These are phyloP conservation scores for Herminia tarsipennalis DNA, from an alignment of 2,888 invertebrate species.

Conservation along the genomic window DNA sequence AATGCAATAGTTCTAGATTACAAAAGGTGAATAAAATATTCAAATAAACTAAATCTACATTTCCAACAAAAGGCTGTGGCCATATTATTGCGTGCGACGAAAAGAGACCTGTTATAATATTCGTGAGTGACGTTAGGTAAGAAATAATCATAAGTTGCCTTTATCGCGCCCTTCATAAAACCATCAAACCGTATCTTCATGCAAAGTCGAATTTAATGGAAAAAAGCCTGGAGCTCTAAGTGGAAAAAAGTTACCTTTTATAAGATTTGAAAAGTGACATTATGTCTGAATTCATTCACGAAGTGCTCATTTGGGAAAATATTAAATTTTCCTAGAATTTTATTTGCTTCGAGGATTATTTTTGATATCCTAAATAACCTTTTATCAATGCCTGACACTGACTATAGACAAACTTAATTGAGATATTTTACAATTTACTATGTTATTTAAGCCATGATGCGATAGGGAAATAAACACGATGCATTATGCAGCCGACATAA, in stretches of 20 bases:
- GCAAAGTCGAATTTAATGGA: slow-evolving; percentile 44
- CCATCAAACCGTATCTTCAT: slow-evolving; percentile 39
- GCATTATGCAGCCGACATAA: too few species aligned
- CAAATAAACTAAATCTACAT: slow-evolving; percentile 2
- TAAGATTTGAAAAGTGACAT: slow-evolving; percentile 14
- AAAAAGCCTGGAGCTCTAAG: slow-evolving; percentile 23
- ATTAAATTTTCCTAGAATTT: background rate
- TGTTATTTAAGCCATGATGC: too few species aligned
- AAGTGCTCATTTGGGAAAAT: slow-evolving; percentile 2
- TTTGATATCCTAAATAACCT: too few species aligned
- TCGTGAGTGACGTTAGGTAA: slow-evolving; percentile 39
- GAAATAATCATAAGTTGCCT: slow-evolving; percentile 42
- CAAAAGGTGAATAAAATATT: background rate
- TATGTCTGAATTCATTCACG: slow-evolving; percentile 3
- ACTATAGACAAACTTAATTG: too few species aligned
- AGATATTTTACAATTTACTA: too few species aligned
- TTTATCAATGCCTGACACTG: too few species aligned
- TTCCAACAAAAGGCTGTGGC: slow-evolving; percentile 11
- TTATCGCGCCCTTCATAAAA: slow-evolving; percentile 41
- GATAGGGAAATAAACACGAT: too few species aligned
- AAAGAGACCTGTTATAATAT: slow-evolving; percentile 25
- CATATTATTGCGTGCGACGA: slow-evolving; percentile 30
- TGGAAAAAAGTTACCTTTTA: slow-evolving; percentile 20
- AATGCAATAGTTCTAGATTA: background rate
- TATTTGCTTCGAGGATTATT: too few species aligned